phyloP scores from a whole-genome alignment of 2,113 vertebrate genomes.

The Eublepharis macularius region DNA sequence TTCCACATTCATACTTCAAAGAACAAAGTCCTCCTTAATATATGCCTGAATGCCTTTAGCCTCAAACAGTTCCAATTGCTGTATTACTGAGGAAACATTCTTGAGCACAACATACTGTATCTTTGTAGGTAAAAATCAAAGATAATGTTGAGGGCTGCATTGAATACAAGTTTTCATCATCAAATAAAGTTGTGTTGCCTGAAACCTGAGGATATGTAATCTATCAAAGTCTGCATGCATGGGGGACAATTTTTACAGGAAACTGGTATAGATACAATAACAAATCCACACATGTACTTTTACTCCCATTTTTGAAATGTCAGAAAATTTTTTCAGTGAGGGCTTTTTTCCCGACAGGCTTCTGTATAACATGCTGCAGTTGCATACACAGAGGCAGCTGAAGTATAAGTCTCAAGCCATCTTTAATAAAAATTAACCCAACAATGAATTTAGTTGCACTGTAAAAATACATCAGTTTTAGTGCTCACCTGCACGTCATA shows the following conservation, averaged over 20 bases:
- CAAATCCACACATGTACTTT: no score
- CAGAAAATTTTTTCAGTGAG: neutral
- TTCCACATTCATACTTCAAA: conserved; percentile 4
- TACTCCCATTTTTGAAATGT: no score
- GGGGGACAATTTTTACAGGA: no score
- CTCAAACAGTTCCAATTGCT: conserved; percentile 7
- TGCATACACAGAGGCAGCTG: conserved; percentile 32
- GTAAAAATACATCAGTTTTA: conserved; percentile 41
- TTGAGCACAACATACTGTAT: neutral
- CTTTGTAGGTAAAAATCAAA: conserved; percentile 16
- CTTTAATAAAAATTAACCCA: conserved; percentile 8
- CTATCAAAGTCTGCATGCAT: no score
- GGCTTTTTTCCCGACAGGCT: neutral
- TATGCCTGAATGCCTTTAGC: neutral
- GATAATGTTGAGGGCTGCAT: neutral
- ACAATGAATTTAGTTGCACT: conserved; percentile 12
- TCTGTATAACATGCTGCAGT: neutral
- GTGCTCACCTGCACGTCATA: conserved; percentile 32
- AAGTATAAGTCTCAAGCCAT: conserved; percentile 17
- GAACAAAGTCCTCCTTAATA: neutral
- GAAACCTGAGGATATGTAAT: no score
- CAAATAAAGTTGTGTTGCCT: no score
- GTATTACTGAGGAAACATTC: neutral
- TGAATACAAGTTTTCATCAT: neutral
- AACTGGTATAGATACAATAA: no score